A percentile compares a stretch with the other conserved stretches of the same genome.
Conservation (phyloP, 1,140 invertebrate species). For the Littorina saxatilis region DNA sequence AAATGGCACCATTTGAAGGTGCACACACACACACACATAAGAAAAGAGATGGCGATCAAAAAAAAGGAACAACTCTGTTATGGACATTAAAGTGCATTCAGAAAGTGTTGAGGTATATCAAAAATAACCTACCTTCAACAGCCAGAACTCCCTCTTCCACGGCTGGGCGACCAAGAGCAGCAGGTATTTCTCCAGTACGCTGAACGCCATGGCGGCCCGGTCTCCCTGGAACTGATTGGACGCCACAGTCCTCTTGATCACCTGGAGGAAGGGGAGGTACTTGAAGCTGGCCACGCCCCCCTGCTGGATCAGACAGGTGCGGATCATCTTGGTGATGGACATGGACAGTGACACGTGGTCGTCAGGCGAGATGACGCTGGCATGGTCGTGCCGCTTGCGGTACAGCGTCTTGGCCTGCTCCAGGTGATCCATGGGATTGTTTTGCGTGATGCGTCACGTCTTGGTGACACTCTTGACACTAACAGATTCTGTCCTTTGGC, state of each 20-base stretch:
- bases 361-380: not conserved
- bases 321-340: slow-evolving; percentile 22
- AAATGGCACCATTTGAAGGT: too few species aligned
- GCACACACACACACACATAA: too few species aligned
- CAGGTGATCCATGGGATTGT: slow-evolving; percentile 1
- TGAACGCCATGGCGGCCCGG: slow-evolving; percentile 47
- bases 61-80: too few species aligned
- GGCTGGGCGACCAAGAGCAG: slow-evolving; percentile 50
- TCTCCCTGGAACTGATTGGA: slow-evolving; percentile 33
- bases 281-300: slow-evolving; percentile 37
- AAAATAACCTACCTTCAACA: slow-evolving; percentile 57
- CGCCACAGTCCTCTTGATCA: slow-evolving; percentile 44
- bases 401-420: slow-evolving; percentile 16
- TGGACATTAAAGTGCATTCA: too few species aligned
- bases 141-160: slow-evolving; percentile 58
- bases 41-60: too few species aligned
- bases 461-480: too few species aligned
- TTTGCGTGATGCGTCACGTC: too few species aligned
- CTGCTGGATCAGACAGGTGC: slow-evolving; percentile 23
- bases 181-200: slow-evolving; percentile 55
- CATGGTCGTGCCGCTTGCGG: slow-evolving; percentile 11
- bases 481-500: too few species aligned
- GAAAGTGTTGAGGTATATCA: too few species aligned
- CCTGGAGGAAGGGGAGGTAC: slow-evolving; percentile 32
- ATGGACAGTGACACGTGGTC: not conserved